Percentiles rank a stretch among this genome's conserved stretches.
phyloP scores from a whole-genome alignment of 2,888 invertebrate genomes.

The Yponomeuta evonymella region DNA sequence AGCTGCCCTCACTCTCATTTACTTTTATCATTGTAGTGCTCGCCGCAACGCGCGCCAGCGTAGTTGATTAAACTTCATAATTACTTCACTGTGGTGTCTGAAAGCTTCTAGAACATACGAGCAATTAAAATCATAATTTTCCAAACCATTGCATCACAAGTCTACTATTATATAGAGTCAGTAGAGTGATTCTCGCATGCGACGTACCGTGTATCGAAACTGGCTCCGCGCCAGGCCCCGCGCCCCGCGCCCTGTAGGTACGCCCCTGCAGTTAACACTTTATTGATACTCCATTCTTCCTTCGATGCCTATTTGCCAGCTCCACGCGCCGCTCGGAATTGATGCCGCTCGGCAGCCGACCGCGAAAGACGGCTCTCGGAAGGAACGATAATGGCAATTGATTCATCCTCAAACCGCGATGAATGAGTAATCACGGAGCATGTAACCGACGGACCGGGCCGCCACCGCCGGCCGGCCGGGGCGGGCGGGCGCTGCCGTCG shows the following conservation, averaged over 20 bases:
- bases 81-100: not conserved
- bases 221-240: not conserved
- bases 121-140: not conserved
- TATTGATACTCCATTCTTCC: conserved; percentile 1
- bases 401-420: not conserved
- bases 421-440: not conserved
- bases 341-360: not conserved
- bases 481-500: not conserved
- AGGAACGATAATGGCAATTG: not conserved
- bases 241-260: not conserved
- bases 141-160: not conserved
- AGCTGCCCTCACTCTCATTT: not conserved
- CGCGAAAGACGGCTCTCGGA: not conserved
- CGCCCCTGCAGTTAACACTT: conserved; percentile 1
- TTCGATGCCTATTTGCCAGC: not conserved
- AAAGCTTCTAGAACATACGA: not conserved
- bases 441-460: not conserved
- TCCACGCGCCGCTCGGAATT: not conserved
- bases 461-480: not conserved
- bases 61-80: not conserved
- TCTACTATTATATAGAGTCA: too few species aligned
- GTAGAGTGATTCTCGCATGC: not conserved
- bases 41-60: not conserved
- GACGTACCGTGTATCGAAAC: not conserved
- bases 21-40: not conserved